Conservation (phyloP, 2,797 vertebrate species). For the Mormyrops boulengeri region DNA sequence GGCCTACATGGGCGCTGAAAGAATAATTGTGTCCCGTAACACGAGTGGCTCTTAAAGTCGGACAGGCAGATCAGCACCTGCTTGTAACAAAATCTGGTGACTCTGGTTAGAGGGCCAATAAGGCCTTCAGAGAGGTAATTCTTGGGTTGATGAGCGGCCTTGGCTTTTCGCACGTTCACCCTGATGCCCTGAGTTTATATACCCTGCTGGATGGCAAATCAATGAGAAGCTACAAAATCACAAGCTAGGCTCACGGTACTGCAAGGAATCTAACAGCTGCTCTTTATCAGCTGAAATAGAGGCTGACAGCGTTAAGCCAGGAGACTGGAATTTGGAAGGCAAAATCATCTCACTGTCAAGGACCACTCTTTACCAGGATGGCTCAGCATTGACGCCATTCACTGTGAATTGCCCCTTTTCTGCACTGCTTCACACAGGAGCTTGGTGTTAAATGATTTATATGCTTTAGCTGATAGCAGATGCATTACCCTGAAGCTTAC, state of each 20-base stretch:
- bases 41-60: not conserved
- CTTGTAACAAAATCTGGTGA: not conserved
- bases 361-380: not conserved
- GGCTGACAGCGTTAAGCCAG: not conserved
- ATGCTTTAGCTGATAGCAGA: constrained; percentile 1
- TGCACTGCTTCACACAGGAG: constrained; percentile 4
- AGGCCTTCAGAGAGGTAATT: not conserved
- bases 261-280: not conserved
- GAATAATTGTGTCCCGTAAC: not conserved
- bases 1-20: not conserved
- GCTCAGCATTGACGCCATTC: not conserved
- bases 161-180: not conserved
- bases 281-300: not conserved
- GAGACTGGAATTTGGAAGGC: not conserved
- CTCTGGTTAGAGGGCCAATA: not conserved
- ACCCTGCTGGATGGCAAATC: not conserved
- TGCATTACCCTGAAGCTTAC: not conserved
- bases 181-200: not conserved
- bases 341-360: not conserved
- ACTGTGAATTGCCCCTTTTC: not conserved
- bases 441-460: not conserved
- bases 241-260: not conserved
- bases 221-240: not conserved
- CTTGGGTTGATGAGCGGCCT: not conserved
- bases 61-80: not conserved